A percentile compares a stretch with the other conserved stretches of the same genome.
Evolutionary conservation across 2,888 invertebrate species (phyloP).

Genomic region (Pogonocherus hispidulus): DNA sequence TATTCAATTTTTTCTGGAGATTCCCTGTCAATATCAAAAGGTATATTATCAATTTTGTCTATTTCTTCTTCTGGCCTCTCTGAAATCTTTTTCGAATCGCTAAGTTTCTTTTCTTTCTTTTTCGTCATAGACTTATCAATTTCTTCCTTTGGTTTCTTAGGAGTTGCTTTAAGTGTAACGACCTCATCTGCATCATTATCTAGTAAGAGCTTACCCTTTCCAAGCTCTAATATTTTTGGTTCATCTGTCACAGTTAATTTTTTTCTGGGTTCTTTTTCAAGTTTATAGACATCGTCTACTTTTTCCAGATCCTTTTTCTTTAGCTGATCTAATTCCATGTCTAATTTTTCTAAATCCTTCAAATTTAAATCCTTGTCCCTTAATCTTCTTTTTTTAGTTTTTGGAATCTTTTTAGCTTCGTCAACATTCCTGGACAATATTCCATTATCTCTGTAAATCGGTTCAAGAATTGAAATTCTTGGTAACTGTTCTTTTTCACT

Average conservation of each 20-base stretch:
- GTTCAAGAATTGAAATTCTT: conserved; percentile 63
- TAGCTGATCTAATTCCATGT: conserved; percentile 66
- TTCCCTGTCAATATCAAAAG: conserved; percentile 64
- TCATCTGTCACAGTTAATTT: conserved; percentile 51
- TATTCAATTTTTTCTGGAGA: conserved; percentile 63
- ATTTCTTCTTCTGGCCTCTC: conserved; percentile 55
- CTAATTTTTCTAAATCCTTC: conserved; percentile 68
- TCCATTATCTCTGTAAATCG: conserved; percentile 64
- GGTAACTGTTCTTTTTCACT: conserved; percentile 62
- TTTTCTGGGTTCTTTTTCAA: conserved; percentile 52
- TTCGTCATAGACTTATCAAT: conserved; percentile 47
- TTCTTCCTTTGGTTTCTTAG: conserved; percentile 61
- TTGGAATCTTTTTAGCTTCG: conserved; percentile 66
- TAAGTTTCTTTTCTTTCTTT: conserved; percentile 53
- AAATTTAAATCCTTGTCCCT: conserved; percentile 65
- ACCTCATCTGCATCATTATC: conserved; percentile 59
- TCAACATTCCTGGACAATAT: conserved; percentile 69
- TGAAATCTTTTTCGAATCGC: conserved; percentile 44
- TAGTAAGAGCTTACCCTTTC: conserved; percentile 64
- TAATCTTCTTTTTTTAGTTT: conserved; percentile 64
- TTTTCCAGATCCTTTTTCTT: conserved; percentile 65
- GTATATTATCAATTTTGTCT: conserved; percentile 62
- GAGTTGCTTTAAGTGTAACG: conserved; percentile 66
- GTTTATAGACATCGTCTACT: conserved; percentile 62
- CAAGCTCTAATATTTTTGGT: conserved; percentile 60